These are phyloP conservation scores for Drosophila obscura DNA, from an alignment of 1,140 invertebrate genomes.

Conservation along the genomic window DNA sequence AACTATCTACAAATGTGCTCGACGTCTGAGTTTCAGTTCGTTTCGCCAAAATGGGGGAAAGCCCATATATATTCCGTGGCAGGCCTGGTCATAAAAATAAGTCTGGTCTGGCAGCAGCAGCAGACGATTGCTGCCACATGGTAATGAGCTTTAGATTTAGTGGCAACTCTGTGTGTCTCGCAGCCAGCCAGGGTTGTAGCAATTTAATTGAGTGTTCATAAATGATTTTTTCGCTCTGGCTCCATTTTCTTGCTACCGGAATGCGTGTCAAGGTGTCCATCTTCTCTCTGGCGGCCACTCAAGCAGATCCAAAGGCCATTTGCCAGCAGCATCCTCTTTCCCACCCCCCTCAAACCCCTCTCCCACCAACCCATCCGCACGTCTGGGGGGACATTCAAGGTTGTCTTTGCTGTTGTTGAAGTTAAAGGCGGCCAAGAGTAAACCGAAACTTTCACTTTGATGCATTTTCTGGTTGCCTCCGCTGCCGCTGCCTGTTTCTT, in stretches of 20 bases:
- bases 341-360: neutral
- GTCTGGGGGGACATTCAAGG: conserved; percentile 63
- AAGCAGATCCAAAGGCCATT: conserved; percentile 20
- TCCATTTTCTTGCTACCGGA: neutral
- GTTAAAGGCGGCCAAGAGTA: conserved; percentile 2
- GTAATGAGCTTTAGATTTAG: conserved; percentile 70
- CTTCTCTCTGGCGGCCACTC: conserved; percentile 15
- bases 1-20: conserved; percentile 75
- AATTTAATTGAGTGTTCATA: too few species aligned
- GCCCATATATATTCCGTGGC: conserved; percentile 26
- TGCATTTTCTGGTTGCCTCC: conserved; percentile 30
- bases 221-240: neutral
- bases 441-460: conserved; percentile 72
- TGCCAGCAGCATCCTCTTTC: neutral
- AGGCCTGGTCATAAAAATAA: conserved; percentile 48
- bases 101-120: conserved; percentile 28
- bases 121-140: conserved; percentile 71
- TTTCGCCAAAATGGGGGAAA: conserved; percentile 16
- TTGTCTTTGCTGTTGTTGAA: conserved; percentile 49
- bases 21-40: conserved; percentile 24
- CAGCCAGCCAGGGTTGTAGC: too few species aligned
- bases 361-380: conserved; percentile 20
- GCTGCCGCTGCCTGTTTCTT: conserved; percentile 11
- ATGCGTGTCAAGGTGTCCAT: conserved; percentile 29
- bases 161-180: conserved; percentile 4